Conservation (phyloP, 2,113 vertebrate genomes). For the Tretioscincus oriximinensis region DNA sequence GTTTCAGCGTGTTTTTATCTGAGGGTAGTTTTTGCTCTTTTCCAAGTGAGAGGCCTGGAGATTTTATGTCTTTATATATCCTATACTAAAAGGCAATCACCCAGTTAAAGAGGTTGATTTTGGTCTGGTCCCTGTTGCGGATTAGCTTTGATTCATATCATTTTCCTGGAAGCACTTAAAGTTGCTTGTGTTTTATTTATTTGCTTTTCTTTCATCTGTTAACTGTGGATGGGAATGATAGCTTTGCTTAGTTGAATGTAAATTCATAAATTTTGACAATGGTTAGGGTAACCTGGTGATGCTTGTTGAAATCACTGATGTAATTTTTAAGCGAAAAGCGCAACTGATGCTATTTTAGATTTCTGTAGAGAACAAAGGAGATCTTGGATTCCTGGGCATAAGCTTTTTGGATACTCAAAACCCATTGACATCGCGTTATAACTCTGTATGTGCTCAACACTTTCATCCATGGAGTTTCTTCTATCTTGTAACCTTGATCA, state of each 20-base stretch:
- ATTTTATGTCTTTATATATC: not conserved
- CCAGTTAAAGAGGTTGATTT: conserved; percentile 1
- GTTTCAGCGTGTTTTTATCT: conserved; percentile 1
- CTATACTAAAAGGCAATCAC: not conserved
- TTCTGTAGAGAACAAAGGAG: too few species aligned
- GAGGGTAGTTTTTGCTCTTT: not conserved
- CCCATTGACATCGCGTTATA: not conserved
- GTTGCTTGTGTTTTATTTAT: not conserved
- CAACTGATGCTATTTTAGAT: not conserved
- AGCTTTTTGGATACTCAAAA: not conserved
- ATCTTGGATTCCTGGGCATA: not conserved
- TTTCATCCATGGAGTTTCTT: not conserved
- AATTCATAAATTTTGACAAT: not conserved
- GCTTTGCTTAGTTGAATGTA: not conserved
- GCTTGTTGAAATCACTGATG: not conserved
- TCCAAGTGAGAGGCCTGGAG: not conserved
- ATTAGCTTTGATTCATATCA: not conserved
- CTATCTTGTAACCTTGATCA: not conserved
- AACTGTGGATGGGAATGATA: not conserved
- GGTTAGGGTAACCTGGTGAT: not conserved
- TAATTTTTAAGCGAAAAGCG: not conserved
- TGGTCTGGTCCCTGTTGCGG: not conserved
- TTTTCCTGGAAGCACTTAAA: not conserved
- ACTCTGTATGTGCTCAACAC: not conserved
- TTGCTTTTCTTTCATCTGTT: not conserved